phyloP scores from a whole-genome alignment of 2,113 vertebrate species.

The Oreochromis tanganicae region DNA sequence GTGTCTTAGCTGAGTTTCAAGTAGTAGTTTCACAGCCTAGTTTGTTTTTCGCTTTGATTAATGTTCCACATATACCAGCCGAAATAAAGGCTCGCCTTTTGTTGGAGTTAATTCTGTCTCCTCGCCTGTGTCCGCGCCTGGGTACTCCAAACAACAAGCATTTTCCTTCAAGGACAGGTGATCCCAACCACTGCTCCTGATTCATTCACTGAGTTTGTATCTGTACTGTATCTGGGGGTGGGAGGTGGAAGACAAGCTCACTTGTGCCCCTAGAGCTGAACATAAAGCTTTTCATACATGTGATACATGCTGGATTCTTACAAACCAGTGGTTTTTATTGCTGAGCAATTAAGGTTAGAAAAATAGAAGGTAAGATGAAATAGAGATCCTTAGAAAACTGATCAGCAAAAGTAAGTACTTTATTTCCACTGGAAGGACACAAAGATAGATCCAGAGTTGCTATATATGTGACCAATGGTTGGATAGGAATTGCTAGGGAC shows the following conservation, averaged over 20 bases:
- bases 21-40: neutral
- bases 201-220: neutral
- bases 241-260: neutral
- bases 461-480: neutral
- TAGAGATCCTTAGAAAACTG: neutral
- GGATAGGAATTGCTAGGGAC: neutral
- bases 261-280: neutral
- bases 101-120: neutral
- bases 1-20: neutral
- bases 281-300: neutral
- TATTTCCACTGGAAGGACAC: accelerated
- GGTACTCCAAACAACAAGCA: neutral
- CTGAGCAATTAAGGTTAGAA: neutral
- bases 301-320: neutral
- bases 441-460: neutral
- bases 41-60: neutral
- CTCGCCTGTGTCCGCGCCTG: neutral
- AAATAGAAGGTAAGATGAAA: neutral
- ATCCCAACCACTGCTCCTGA: neutral
- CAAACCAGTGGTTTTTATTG: neutral
- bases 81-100: neutral
- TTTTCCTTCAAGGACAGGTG: neutral
- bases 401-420: neutral
- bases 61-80: neutral
- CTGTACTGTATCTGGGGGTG: neutral